phyloP scores from a whole-genome alignment of 2,888 invertebrate species.

The Mythimna pallens region DNA sequence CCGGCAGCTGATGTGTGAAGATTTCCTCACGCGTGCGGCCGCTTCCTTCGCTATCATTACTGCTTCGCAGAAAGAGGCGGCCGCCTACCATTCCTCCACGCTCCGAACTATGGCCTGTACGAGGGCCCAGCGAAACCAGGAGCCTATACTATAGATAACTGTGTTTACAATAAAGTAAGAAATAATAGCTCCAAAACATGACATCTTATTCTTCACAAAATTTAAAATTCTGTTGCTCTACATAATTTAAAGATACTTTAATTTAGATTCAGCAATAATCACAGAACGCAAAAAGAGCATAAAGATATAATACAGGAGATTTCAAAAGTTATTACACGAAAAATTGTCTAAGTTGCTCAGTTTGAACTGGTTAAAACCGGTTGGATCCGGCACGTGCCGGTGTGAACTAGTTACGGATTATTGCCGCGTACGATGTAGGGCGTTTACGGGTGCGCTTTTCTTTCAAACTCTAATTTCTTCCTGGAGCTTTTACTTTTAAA shows the following conservation, averaged over 20 bases:
- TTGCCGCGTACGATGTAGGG: conserved; percentile 43
- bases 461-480: conserved; percentile 30
- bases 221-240: too few species aligned
- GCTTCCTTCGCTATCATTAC: too few species aligned
- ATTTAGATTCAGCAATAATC: not conserved
- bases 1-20: too few species aligned
- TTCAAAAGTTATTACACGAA: conserved; percentile 26
- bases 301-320: conserved; percentile 12
- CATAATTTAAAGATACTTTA: not conserved
- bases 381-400: conserved; percentile 52
- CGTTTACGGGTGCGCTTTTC: conserved; percentile 36
- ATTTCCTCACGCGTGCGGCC: too few species aligned
- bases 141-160: too few species aligned
- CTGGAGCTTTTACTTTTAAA: conserved; percentile 40
- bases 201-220: too few species aligned
- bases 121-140: too few species aligned
- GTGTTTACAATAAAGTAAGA: too few species aligned
- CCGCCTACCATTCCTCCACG: too few species aligned
- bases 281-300: not conserved
- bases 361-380: conserved; percentile 46
- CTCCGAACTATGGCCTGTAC: too few species aligned
- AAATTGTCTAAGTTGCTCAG: conserved; percentile 23
- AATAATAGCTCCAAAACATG: too few species aligned
- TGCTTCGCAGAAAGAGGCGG: too few species aligned
- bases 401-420: conserved; percentile 64